These are phyloP conservation scores for Drosophila burlai DNA, from an alignment of 1,140 invertebrate species.

Conservation along the genomic window DNA sequence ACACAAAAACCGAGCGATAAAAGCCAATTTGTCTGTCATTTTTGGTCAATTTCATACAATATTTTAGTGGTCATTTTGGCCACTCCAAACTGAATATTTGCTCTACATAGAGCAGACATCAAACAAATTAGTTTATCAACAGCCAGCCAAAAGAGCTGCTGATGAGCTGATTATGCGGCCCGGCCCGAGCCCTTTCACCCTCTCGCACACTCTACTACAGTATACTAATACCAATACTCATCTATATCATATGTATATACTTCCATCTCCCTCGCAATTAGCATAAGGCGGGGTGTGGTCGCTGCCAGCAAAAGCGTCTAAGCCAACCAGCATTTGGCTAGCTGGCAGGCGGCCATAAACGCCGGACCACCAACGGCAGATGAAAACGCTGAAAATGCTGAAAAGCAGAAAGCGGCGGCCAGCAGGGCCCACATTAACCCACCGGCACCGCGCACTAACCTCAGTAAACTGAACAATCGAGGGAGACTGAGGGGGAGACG, in stretches of 20 bases:
- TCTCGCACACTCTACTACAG: not conserved
- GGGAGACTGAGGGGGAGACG: too few species aligned
- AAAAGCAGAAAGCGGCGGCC: constrained; percentile 21
- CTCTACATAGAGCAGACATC: constrained; percentile 69
- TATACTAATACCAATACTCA: not conserved
- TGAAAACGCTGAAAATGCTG: constrained; percentile 14
- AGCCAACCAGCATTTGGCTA: constrained; percentile 68
- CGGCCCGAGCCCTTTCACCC: constrained; percentile 14
- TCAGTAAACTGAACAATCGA: not conserved
- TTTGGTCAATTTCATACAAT: constrained; percentile 83
- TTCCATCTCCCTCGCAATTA: constrained; percentile 73
- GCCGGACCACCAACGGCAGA: constrained; percentile 76
- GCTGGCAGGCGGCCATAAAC: constrained; percentile 74
- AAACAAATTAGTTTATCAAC: constrained; percentile 83
- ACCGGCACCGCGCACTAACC: constrained; percentile 35
- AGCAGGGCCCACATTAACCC: constrained; percentile 34
- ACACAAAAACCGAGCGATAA: constrained; percentile 64
- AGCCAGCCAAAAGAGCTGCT: constrained; percentile 49
- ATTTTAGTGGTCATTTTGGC: constrained; percentile 77
- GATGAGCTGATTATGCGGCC: constrained; percentile 48
- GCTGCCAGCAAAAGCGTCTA: constrained; percentile 39
- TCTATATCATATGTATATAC: not conserved
- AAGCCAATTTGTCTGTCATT: constrained; percentile 83
- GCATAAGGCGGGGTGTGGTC: constrained; percentile 77
- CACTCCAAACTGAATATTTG: constrained; percentile 53